Evolutionary conservation across 2,888 invertebrate species (phyloP), one percentile per base, ranked within the genome.

Genomic region (Chrysomela aeneicollis): DNA sequence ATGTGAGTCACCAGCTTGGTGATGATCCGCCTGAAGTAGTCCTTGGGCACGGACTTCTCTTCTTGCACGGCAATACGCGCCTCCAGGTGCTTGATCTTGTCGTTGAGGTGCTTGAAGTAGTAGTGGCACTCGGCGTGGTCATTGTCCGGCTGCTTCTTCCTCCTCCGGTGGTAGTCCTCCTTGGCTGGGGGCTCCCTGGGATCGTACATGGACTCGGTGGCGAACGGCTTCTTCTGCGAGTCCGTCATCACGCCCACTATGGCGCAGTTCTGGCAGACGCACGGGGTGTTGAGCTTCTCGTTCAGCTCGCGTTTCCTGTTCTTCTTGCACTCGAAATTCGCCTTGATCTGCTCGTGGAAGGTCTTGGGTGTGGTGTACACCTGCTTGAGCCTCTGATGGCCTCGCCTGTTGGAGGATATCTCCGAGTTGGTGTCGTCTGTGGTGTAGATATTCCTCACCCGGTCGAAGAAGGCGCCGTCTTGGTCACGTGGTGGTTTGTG

Each of bases 11-110:
- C 73, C n/a, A 82, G 64, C 72, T 80, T 82, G 1, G 78, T 78
- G 2, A 82, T 78, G n/a, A 82, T 79, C 57, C 76, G 74, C 60
- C 80, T 81, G 61, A 82, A 81, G 63, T 82, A 82, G 21, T 82
- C 81, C 64, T 78, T 82, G 0, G 79, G 76, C 2, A 82, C 82
- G 0, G 81, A 74, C 46, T 67, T 72, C 69, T 81, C 79, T 68
- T 82, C 82, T 60, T 82, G 82, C 4, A 73, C 69, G 1, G 73
- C 67, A 8, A 82, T 59, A 46, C 82, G 68, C 15, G 72, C 73
- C 69, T 82, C 82, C 30, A 82, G 70, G 10, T 70, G 61, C 18
- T 72, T 74, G 17, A 82, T 76, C 61, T 79, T 75, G 4, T 72
- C 62, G 0, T 72, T 68, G 0, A 82, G 67, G 18, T 80, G 64